Evolutionary conservation across 2,113 vertebrate genomes (phyloP).

Genomic region (Verasper variegatus): DNA sequence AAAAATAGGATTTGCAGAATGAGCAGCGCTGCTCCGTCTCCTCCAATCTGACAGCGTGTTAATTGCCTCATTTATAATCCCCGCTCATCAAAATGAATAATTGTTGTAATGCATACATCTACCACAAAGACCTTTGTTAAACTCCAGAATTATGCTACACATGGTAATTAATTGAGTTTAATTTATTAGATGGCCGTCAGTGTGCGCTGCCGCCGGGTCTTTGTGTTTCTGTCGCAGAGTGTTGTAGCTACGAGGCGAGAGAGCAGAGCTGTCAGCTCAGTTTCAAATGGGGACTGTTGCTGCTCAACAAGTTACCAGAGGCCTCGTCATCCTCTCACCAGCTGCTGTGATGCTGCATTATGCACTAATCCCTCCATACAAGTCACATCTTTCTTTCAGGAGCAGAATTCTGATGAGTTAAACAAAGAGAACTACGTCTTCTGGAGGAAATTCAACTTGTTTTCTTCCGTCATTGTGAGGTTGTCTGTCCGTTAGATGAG

Average conservation of each 20-base stretch:
- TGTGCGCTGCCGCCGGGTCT: conserved; percentile 27
- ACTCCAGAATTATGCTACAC: conserved; percentile 75
- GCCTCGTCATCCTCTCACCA: conserved; percentile 28
- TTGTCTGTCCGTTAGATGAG: too few species aligned
- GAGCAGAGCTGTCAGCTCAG: conserved; percentile 43
- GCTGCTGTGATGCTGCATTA: conserved; percentile 24
- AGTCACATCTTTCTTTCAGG: neutral
- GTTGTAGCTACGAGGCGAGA: conserved; percentile 36
- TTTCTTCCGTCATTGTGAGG: neutral
- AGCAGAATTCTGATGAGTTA: conserved; percentile 1
- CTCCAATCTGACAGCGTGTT: conserved; percentile 73
- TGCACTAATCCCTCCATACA: neutral
- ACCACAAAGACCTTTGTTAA: conserved; percentile 74
- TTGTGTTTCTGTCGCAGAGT: conserved; percentile 45
- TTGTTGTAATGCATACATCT: conserved; percentile 69
- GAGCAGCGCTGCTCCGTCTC: conserved; percentile 59
- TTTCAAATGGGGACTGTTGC: conserved; percentile 44
- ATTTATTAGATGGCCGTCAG: conserved; percentile 69
- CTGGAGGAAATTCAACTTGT: neutral
- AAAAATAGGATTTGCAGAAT: conserved; percentile 27
- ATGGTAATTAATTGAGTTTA: conserved; percentile 76
- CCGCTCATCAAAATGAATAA: conserved; percentile 79
- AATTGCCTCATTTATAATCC: conserved; percentile 84
- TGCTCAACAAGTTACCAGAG: conserved; percentile 57
- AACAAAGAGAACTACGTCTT: neutral